Evolutionary conservation across 2,113 vertebrate species (phyloP).

Genomic region (Sebastes fasciatus): DNA sequence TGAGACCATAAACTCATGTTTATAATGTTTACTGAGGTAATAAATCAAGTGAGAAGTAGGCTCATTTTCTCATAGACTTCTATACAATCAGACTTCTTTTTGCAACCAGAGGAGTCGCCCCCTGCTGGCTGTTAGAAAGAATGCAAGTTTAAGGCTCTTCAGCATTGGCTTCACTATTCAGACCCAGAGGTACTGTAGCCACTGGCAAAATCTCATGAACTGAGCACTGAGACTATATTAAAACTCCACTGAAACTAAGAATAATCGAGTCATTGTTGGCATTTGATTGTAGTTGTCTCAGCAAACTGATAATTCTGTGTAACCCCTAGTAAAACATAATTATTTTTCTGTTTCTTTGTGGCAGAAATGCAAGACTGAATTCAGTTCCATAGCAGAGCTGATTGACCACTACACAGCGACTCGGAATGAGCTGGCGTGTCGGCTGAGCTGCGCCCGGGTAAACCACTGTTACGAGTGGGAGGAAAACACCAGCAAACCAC

Average conservation of each 20-base stretch:
- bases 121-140: too few relatives aligned
- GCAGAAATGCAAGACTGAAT: slow-evolving; percentile 88
- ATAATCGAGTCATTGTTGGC: background rate
- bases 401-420: slow-evolving; percentile 87
- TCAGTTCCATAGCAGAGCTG: slow-evolving; percentile 87
- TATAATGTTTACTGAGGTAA: too few relatives aligned
- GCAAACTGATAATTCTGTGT: background rate
- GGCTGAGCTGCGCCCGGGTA: slow-evolving; percentile 84
- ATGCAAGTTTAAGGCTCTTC: too few relatives aligned
- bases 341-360: slow-evolving; percentile 7
- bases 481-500: slow-evolving; percentile 68
- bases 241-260: background rate
- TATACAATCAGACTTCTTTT: too few relatives aligned
- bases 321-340: background rate
- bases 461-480: slow-evolving; percentile 93
- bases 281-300: background rate
- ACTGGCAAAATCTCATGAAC: background rate
- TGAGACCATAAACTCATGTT: too few relatives aligned
- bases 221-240: background rate
- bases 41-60: too few relatives aligned
- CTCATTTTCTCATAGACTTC: too few relatives aligned
- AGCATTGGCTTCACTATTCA: too few relatives aligned
- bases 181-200: too few relatives aligned
- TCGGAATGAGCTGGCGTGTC: slow-evolving; percentile 85
- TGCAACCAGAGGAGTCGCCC: too few relatives aligned